These are phyloP conservation scores for Chrysolina haemoptera DNA, from an alignment of 2,888 invertebrate genomes.

Conservation along the genomic window DNA sequence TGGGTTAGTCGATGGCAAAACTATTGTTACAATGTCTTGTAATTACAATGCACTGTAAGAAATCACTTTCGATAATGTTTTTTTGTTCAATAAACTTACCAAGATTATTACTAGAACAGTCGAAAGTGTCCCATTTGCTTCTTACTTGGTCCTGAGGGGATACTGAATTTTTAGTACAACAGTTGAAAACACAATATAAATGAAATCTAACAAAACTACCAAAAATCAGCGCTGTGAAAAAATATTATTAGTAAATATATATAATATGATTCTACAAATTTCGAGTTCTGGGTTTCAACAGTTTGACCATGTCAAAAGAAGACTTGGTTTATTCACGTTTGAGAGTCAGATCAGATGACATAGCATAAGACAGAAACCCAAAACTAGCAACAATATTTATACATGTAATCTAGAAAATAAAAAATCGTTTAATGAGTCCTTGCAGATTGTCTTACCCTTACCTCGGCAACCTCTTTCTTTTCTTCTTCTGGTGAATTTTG, in stretches of 20 bases:
- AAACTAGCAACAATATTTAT: slow-evolving; percentile 6
- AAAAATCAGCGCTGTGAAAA: slow-evolving; percentile 55
- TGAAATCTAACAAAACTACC: slow-evolving; percentile 47
- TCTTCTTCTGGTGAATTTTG: slow-evolving; percentile 46
- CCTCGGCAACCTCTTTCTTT: slow-evolving; percentile 19
- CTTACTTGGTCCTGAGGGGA: slow-evolving; percentile 69
- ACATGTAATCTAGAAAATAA: slow-evolving; percentile 1
- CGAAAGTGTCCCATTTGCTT: slow-evolving; percentile 91
- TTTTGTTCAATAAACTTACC: slow-evolving; percentile 77
- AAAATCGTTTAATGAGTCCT: neutral
- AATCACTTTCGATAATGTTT: slow-evolving; percentile 10
- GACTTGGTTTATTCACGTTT: neutral
- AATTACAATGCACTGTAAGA: neutral
- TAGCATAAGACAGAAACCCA: slow-evolving; percentile 3
- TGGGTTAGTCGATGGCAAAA: neutral
- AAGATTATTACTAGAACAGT: slow-evolving; percentile 84
- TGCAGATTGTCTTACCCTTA: slow-evolving; percentile 17
- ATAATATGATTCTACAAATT: neutral
- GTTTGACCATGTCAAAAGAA: neutral
- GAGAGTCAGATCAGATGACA: slow-evolving; percentile 6
- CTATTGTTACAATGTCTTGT: neutral
- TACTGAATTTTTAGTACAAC: slow-evolving; percentile 61
- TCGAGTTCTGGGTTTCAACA: neutral
- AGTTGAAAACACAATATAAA: slow-evolving; percentile 52
- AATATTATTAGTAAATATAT: slow-evolving; percentile 44